Base-by-base conservation (phyloP, 2,797 vertebrate genomes). In the Hapalemur alaotrensis region DNA sequence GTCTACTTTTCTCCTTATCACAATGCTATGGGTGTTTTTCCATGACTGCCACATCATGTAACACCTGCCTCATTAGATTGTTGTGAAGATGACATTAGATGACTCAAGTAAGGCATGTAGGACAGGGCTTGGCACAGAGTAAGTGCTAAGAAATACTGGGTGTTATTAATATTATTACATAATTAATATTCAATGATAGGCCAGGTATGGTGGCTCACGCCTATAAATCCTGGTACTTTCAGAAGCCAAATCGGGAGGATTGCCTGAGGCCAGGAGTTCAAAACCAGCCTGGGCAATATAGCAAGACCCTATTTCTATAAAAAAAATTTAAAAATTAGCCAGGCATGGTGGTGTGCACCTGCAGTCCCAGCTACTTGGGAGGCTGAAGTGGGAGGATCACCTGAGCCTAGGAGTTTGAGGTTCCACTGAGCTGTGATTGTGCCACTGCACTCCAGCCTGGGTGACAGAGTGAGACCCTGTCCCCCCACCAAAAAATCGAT, bases 11-110 rank as follows among this genome's bases (percentile, higher is more conserved):
- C 50, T 61, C 57, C 30, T 18, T 48, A n/a, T 22, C 48, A 1
- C 1, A 11, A 2, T 48, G 38, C 14, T 0, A 0, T 25, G 41
- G 52, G 22, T 4, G 0, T 23, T 23, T 73, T 20, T 52, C 81
- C 25, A 0, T 35, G 84, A 54, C 46, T 2, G 57, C 52, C 65
- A 1, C 32, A 0, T 1, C 13, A 6, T 3, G 75, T 15, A 3
- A 2, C 0, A 4, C 70, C 84, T 14, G 59, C 78, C 94, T 12
- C 17, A 0, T 30, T 5, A 17, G 43, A 13, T 4, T 13, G n/a
- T 9, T 11, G 1, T 14, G 32, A 30, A 5, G 54, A 2, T 41
- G 80, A 81, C 32, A 0, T 15, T 13, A 9, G 67, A 0, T 48
- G 35, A 46, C 15, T 48, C 5, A 17, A 1, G 11, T 10, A 2